These are phyloP conservation scores for Aphrocallistes beatrix DNA, from an alignment of 37 sponge, comb jelly and placozoan species.

Conservation along the genomic window DNA sequence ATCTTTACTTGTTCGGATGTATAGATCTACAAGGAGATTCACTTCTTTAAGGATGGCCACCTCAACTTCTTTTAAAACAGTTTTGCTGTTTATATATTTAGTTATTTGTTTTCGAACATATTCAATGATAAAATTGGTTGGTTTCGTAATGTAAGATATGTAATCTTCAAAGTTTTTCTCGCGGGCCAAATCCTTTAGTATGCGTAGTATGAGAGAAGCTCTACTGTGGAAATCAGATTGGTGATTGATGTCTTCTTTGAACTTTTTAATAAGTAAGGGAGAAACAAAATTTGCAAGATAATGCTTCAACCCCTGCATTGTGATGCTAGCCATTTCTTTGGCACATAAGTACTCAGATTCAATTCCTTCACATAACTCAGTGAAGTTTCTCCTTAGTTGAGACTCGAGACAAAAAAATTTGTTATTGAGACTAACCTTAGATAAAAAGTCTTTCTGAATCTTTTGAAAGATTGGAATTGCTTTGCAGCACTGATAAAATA, in stretches of 20 bases:
- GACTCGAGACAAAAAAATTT: not conserved
- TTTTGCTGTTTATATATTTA: not conserved
- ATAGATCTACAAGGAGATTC: not conserved
- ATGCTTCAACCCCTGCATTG: not conserved
- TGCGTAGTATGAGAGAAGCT: not conserved
- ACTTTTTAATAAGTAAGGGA: not conserved
- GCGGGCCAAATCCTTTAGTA: not conserved
- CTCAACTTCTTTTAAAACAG: not conserved
- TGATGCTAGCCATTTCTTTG: not conserved
- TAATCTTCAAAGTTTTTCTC: not conserved
- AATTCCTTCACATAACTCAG: not conserved
- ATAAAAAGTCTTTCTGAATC: not conserved
- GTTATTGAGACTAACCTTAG: not conserved
- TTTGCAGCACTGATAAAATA: constrained; percentile 11
- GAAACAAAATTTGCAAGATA: not conserved
- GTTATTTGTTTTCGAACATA: not conserved
- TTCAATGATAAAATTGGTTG: not conserved
- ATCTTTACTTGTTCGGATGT: not conserved
- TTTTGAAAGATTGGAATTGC: not conserved
- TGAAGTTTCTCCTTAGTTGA: not conserved
- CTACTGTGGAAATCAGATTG: not conserved
- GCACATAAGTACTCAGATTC: constrained; percentile 8
- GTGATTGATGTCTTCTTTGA: not conserved
- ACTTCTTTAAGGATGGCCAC: not conserved
- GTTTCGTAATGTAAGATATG: not conserved